These are phyloP conservation scores for Ptilorrhoa leucosticta DNA, from an alignment of 2,113 vertebrate species.

Conservation along the genomic window DNA sequence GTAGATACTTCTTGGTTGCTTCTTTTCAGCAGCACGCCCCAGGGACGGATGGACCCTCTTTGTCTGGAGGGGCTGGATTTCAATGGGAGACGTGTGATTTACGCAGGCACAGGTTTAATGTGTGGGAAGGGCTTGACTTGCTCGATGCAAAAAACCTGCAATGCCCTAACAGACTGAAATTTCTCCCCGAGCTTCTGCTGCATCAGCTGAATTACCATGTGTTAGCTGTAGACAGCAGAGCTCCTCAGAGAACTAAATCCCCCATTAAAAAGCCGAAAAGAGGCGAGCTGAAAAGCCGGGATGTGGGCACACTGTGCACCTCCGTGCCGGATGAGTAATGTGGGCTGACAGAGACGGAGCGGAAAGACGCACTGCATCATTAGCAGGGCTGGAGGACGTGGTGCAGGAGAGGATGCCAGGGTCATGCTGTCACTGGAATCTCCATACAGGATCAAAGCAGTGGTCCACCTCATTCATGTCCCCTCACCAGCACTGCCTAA, in stretches of 20 bases:
- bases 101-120: neutral
- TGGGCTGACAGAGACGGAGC: neutral
- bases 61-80: neutral
- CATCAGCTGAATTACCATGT: constrained; percentile 28
- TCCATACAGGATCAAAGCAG: constrained; percentile 3
- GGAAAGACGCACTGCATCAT: neutral
- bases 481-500: neutral
- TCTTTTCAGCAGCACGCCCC: neutral
- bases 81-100: neutral
- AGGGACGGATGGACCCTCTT: neutral
- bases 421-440: constrained; percentile 3
- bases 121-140: neutral
- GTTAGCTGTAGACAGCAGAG: neutral
- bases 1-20: neutral
- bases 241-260: constrained; percentile 10
- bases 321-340: neutral
- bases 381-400: neutral
- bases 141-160: neutral
- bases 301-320: neutral
- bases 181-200: constrained; percentile 10
- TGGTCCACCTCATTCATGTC: neutral
- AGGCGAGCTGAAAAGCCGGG: neutral
- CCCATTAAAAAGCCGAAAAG: neutral
- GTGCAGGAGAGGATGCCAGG: constrained; percentile 5
- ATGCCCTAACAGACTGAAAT: neutral